Percentiles rank a stretch among this genome's conserved stretches.
These are phyloP conservation scores for Drosophila athabasca DNA, from an alignment of 1,140 invertebrate genomes.

Conservation along the genomic window DNA sequence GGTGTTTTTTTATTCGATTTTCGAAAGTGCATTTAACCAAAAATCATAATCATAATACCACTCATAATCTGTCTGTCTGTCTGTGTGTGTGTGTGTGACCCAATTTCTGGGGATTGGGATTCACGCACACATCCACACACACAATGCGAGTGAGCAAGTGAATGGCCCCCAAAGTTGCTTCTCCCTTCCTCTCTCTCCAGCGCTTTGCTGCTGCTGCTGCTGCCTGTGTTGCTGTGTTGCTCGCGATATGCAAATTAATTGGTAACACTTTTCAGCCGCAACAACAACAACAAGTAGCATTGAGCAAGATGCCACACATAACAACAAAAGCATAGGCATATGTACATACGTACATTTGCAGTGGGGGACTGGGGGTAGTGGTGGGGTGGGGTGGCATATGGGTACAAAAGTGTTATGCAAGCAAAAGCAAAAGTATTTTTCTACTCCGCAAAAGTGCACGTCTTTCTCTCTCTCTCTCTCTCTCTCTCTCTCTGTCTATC, in stretches of 20 bases:
- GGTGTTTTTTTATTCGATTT: conserved; percentile 32
- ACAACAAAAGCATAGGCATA: conserved; percentile 42
- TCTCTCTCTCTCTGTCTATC: conserved; percentile 35
- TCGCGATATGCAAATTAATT: conserved; percentile 78
- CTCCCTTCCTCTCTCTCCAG: not conserved
- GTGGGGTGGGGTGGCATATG: not conserved
- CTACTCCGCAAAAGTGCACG: conserved; percentile 54
- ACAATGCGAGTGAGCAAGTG: conserved; percentile 52
- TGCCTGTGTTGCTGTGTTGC: conserved; percentile 21
- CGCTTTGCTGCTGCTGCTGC: conserved; percentile 13
- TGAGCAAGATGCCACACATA: conserved; percentile 52
- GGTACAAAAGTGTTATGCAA: conserved; percentile 57
- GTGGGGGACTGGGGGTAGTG: not conserved
- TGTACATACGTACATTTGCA: conserved; percentile 19
- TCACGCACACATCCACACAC: conserved; percentile 17
- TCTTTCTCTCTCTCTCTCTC: conserved; percentile 32
- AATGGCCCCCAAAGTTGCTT: conserved; percentile 51
- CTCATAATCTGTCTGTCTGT: conserved; percentile 17
- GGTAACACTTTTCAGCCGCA: conserved; percentile 67
- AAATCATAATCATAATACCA: conserved; percentile 53
- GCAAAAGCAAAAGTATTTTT: conserved; percentile 43
- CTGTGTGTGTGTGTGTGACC: conserved; percentile 38
- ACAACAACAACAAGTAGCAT: conserved; percentile 37
- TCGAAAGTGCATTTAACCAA: conserved; percentile 47
- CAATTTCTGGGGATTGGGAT: conserved; percentile 53